phyloP scores from a whole-genome alignment of 1,140 invertebrate species.

The Heliothis subflexa region DNA sequence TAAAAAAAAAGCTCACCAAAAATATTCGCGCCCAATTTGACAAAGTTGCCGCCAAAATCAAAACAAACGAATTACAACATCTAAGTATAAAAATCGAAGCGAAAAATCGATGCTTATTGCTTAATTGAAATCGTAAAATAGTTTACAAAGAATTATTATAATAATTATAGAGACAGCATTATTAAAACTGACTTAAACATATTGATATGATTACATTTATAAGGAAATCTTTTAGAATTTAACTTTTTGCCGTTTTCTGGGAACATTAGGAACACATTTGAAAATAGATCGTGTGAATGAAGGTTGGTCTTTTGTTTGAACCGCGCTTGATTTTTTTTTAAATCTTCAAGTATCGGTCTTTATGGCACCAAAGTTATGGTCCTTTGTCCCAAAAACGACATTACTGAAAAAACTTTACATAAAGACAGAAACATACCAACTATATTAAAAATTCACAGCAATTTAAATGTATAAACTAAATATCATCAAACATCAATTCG shows the following conservation, averaged over 20 bases:
- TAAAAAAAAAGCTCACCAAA: background rate
- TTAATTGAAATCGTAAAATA: slow-evolving; percentile 60
- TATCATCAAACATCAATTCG: slow-evolving; percentile 18
- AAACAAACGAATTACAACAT: slow-evolving; percentile 49
- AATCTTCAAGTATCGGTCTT: background rate
- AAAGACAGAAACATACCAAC: slow-evolving; percentile 36
- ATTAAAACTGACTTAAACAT: slow-evolving; percentile 60
- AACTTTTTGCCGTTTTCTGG: slow-evolving; percentile 12
- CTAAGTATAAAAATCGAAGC: slow-evolving; percentile 59
- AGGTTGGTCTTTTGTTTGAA: background rate
- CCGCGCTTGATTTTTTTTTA: background rate
- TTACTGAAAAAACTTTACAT: slow-evolving; percentile 10
- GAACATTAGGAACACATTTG: background rate
- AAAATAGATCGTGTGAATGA: background rate
- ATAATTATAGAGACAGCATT: slow-evolving; percentile 49
- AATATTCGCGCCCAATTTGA: background rate
- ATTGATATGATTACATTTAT: slow-evolving; percentile 66
- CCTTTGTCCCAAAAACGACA: slow-evolving; percentile 1
- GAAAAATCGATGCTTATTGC: slow-evolving; percentile 64
- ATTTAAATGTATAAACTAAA: slow-evolving; percentile 36
- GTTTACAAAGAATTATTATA: slow-evolving; percentile 49
- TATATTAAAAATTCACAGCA: slow-evolving; percentile 42
- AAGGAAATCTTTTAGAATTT: slow-evolving; percentile 38
- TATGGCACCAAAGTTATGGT: background rate
- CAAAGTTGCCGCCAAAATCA: slow-evolving; percentile 36